Conservation (phyloP, 2,113 vertebrate genomes). For the Rattus rattus region DNA sequence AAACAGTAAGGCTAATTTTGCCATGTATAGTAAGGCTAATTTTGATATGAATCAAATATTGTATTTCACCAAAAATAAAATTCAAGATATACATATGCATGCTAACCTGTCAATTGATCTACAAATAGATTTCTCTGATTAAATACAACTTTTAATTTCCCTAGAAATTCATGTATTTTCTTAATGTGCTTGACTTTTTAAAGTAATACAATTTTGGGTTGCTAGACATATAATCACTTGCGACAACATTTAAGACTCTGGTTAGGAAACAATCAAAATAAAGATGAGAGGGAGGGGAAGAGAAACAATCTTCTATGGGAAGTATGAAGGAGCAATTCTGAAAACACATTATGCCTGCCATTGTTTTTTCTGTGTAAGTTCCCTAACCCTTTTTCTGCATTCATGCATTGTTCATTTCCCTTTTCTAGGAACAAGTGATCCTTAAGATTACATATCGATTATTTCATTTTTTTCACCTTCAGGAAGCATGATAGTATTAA, state of each 20-base stretch:
- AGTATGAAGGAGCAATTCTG: background rate
- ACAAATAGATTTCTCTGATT: background rate
- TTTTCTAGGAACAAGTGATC: background rate
- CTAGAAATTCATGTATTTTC: background rate
- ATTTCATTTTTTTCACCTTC: background rate
- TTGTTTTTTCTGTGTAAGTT: background rate
- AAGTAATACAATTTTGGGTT: background rate
- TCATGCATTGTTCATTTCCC: background rate
- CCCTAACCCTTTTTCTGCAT: too few species aligned
- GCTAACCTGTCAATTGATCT: background rate
- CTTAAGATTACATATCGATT: background rate
- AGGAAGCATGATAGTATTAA: background rate
- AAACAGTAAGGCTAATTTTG: slow-evolving; percentile 21
- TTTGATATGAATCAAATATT: slow-evolving; percentile 42
- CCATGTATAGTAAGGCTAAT: background rate
- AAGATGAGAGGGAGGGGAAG: too few species aligned
- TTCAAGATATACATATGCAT: background rate
- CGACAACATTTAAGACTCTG: background rate
- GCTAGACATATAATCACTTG: too few species aligned
- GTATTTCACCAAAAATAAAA: slow-evolving; percentile 40
- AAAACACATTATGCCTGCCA: background rate
- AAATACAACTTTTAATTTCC: background rate
- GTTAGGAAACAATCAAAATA: background rate
- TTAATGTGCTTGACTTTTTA: background rate
- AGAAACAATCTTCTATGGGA: background rate